Base-by-base conservation (phyloP, 1,140 invertebrate genomes). In the Spodoptera frugiperda region DNA sequence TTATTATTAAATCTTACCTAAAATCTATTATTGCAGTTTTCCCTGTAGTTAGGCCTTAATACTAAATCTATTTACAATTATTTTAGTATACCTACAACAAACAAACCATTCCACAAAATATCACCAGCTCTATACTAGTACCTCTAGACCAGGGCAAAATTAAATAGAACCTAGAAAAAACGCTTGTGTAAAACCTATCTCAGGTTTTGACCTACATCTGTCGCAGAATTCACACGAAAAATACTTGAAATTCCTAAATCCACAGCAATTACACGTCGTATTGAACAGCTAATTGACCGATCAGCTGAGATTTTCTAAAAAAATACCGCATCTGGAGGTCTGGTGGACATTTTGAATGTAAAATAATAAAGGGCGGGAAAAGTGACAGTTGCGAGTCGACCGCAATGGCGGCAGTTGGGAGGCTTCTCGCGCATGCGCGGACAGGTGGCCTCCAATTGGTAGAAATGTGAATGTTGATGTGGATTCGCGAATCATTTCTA, bases 371-470 rank as follows among this genome's bases (percentile, higher is more conserved):
- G 85, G 78, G 86, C 83, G 86, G 82, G 83, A 88, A 87, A 89
- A 87, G 80, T 90, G 89, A 88, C 89, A 92, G 88, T 90, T 92
- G 89, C 78, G 83, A 91, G 81, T 90, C 83, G 84, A 87, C 84
- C 84, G 83, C 88, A 83, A 84, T 87, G 84, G 79, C 77, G 53
- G 75, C 83, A 78, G 76, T 86, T 84, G 83, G 79, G 74, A 39
- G 89, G 89, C 84, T 91, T 91, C 89, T 74, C 77, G 83, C 87
- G 85, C 87, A 89, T 89, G 90, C 88, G 84, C 80, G 76, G 71
- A 25, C 88, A 89, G 85, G 80, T 89, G 87, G 76, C 68, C 70
- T 76, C 76, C 83, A 84, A 88, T 88, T 87, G 87, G 84, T 73
- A 53, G 51, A n/a, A 80, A 80, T 68, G 75, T 63, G 57, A 78